phyloP scores from a whole-genome alignment of 2,113 vertebrate species.

The Elachura formosa region DNA sequence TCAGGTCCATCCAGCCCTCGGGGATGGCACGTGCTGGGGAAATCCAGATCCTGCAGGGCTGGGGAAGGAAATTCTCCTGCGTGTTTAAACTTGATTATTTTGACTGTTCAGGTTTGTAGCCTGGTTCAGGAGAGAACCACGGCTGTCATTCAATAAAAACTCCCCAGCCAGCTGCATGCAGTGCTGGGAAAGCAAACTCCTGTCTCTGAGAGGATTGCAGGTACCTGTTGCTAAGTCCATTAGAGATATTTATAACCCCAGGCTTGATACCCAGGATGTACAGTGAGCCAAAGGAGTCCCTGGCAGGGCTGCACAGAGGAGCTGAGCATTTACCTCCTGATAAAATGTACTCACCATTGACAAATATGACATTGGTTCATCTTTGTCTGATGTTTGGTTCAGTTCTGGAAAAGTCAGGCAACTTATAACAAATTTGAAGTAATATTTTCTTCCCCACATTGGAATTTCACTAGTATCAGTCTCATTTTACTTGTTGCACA shows the following conservation, averaged over 20 bases:
- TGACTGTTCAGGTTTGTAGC: background rate
- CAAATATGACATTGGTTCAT: background rate
- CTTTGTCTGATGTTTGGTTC: background rate
- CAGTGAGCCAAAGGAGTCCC: background rate
- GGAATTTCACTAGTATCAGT: background rate
- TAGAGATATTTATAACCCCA: slow-evolving; percentile 27
- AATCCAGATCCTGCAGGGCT: background rate
- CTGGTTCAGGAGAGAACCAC: background rate
- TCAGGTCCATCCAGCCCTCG: too few species aligned
- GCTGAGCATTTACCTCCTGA: background rate
- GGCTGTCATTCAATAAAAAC: background rate
- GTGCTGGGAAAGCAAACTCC: background rate
- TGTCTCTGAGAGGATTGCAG: background rate
- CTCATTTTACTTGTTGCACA: background rate
- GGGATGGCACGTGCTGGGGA: background rate
- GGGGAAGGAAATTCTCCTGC: background rate
- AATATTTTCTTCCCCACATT: background rate
- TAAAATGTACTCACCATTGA: background rate
- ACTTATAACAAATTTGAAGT: background rate
- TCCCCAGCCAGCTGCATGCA: background rate
- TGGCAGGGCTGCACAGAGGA: background rate
- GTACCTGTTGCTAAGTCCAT: slow-evolving; percentile 47
- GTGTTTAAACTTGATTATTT: background rate
- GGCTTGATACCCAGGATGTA: slow-evolving; percentile 10
- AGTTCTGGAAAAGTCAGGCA: background rate